Evolutionary conservation across 1,140 invertebrate species (phyloP).

Genomic region (Scylla paramamosain): DNA sequence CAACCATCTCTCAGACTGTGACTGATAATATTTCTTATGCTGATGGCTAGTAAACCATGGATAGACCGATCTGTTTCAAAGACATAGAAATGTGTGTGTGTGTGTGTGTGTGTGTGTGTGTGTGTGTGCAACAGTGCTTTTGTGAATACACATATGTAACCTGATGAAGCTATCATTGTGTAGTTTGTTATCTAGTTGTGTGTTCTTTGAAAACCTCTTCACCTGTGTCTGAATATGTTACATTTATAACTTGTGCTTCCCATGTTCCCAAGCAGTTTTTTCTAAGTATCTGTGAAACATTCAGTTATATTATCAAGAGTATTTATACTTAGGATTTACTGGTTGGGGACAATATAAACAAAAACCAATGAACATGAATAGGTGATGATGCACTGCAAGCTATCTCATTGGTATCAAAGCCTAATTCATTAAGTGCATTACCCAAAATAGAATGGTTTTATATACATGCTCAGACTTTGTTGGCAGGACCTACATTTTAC

Average conservation of each 20-base stretch:
- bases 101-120: background rate
- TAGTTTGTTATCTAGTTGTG: background rate
- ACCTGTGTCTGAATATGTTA: background rate
- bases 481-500: slow-evolving; percentile 1
- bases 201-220: background rate
- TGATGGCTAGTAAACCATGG: background rate
- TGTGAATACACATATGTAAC: background rate
- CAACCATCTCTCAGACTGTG: background rate
- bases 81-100: background rate
- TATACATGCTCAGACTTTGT: background rate
- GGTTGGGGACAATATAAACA: background rate
- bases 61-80: background rate
- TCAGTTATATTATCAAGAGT: background rate
- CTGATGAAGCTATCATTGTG: background rate
- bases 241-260: background rate
- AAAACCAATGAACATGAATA: background rate
- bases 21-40: background rate
- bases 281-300: background rate
- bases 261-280: background rate
- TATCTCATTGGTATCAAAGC: background rate
- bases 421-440: slow-evolving; percentile 4
- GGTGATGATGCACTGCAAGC: background rate
- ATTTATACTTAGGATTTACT: background rate
- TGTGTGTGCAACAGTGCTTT: no score
- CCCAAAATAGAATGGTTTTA: background rate